Evolutionary conservation across 2,888 invertebrate species (phyloP), one percentile per base, ranked within the genome.

Genomic region (Caenorhabditis sinica): DNA sequence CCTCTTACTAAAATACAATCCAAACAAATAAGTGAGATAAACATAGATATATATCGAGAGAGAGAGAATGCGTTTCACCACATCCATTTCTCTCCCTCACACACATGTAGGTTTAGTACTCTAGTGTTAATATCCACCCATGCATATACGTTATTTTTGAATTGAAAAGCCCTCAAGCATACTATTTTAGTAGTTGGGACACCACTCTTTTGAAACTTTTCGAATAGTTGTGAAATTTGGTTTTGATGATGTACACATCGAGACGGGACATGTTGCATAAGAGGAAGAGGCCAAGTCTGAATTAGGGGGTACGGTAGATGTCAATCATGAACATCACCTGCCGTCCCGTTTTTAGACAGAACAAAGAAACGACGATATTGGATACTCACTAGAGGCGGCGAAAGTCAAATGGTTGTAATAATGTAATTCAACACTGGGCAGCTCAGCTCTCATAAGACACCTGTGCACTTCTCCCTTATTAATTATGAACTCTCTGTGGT

Each of bases 1-100:
- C 28, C 25, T 15, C 17, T 56, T 28, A 20, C 72, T 72, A 82
- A 82, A 82, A 76, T 76, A 82, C 82, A 82, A 82, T 65, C 82
- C 82, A 76, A 82, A 82, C 82, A 82, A 76, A 76, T 71, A 72
- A 76, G 76, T 76, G 82, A 61, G 76, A 75, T 82, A 75, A 76
- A 82, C 82, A 82, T 65, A 82, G 61, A 82, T 82, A 65, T 58
- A 61, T 40, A 61, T 61, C 40, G 9, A 43, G 25, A 65, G 45
- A 20, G 45, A n/a, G 79, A 30, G 51, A 33, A 53, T 69, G 63
- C 51, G 58, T 45, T 58, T 58, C 28, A n/a, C 13, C 28, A 20
- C 40, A 20, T 15, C 11, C 9, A 40, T 40, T 40, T 49, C 49
- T 49, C n/a, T 49, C 20, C 20, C 30, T 25, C 43, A 53, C 51